Conservation (phyloP, 2,113 vertebrate species). For the Larimichthys polyactis region DNA sequence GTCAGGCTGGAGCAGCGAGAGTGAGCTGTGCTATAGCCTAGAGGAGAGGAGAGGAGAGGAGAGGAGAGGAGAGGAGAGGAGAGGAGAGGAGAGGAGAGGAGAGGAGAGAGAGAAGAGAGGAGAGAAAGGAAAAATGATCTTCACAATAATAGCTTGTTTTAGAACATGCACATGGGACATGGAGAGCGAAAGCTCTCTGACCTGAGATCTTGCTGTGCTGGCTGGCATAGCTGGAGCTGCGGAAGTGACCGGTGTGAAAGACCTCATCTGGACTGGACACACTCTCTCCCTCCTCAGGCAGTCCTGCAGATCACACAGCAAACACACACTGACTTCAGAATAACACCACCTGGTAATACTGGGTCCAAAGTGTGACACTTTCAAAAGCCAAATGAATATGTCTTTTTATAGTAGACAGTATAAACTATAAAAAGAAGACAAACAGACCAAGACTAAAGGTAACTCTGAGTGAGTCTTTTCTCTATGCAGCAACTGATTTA, state of each 20-base stretch:
- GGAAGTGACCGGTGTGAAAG: constrained; percentile 58
- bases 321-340: too few relatives aligned
- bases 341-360: too few relatives aligned
- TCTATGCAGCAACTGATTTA: too few relatives aligned
- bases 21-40: constrained; percentile 71
- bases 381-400: too few relatives aligned
- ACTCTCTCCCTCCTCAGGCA: constrained; percentile 48
- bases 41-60: neutral
- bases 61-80: neutral
- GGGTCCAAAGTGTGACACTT: neutral
- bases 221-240: constrained; percentile 73
- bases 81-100: neutral
- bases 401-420: neutral
- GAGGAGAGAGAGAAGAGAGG: too few relatives aligned
- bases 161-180: too few relatives aligned
- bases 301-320: constrained; percentile 49
- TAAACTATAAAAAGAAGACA: too few relatives aligned
- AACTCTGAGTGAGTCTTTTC: too few relatives aligned
- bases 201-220: constrained; percentile 77
- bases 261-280: constrained; percentile 54
- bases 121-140: neutral
- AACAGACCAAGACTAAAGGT: too few relatives aligned
- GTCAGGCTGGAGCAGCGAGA: constrained; percentile 74
- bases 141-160: too few relatives aligned
- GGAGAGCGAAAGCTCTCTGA: constrained; percentile 25